phyloP scores from a whole-genome alignment of 2,797 vertebrate genomes.

The Tragelaphus eurycerus region DNA sequence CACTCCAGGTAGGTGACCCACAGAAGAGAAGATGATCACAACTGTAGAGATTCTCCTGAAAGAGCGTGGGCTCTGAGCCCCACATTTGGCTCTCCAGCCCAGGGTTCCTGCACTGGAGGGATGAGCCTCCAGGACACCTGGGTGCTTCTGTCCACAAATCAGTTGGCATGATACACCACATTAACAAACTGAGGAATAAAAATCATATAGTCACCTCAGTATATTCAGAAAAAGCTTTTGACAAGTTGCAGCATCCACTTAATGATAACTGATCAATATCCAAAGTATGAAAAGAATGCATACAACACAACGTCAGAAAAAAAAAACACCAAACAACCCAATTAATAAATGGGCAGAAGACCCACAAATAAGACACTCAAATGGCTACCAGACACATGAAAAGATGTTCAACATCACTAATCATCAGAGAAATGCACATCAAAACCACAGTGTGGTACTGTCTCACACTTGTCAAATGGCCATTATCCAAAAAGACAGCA shows the following conservation, averaged over 20 bases:
- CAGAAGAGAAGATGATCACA: not conserved
- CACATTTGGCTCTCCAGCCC: not conserved
- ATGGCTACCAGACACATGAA: not conserved
- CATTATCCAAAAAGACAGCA: not conserved
- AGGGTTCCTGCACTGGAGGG: not conserved
- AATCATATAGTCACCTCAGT: not conserved
- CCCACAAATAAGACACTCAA: not conserved
- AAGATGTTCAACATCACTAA: not conserved
- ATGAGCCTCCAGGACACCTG: not conserved
- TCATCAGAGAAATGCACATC: not conserved
- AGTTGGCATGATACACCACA: not conserved
- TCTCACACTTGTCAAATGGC: not conserved
- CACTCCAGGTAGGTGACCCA: not conserved
- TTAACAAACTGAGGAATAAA: not conserved
- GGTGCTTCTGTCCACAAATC: not conserved
- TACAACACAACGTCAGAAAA: fast-evolving
- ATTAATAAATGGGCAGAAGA: not conserved
- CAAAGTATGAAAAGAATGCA: not conserved
- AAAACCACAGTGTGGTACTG: not conserved
- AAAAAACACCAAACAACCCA: too few species aligned
- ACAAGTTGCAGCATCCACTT: not conserved
- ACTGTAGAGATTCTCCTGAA: not conserved
- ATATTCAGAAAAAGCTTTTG: not conserved
- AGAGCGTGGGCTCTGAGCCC: not conserved
- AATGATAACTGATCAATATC: not conserved